Base-by-base conservation (phyloP, 53 echinoderm and acorn worm species). In the Glandiceps talaboti region DNA sequence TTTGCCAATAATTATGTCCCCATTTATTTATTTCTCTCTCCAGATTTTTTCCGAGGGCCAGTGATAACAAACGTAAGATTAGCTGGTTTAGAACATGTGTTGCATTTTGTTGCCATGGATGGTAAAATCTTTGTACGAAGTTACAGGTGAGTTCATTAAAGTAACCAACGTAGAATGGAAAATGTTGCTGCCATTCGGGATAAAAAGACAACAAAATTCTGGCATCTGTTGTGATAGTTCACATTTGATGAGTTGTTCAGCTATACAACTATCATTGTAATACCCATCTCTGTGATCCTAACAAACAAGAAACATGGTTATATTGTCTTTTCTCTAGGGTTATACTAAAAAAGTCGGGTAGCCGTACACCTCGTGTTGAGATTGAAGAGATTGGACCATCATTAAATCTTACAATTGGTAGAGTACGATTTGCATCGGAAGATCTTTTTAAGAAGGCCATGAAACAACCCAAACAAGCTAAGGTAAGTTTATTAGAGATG, bases 11-110 rank as follows among this genome's bases (percentile, higher is more conserved):
- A n/a, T n/a, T n/a, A n/a, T n/a, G n/a, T n/a, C n/a, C n/a, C n/a
- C n/a, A n/a, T n/a, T n/a, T n/a, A n/a, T n/a, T n/a, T n/a, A n/a
- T n/a, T n/a, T n/a, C n/a, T n/a, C n/a, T 26, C 73, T 84, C 1
- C 78, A 94, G 94, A 94, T 94, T 94, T 94, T 86, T 94, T 94
- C 83, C 86, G 94, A 33, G 94, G 94, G 74, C 91, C 91, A 27
- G 86, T 85, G 1, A 87, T 94, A 26, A 73, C 87, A 73, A 88
- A 90, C 27, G 79, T 94, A 1, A 82, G 94, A 10, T 79, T 94
- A 26, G 91, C 90, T 28, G 94, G 94, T 12, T 73, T 94, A 75
- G 94, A 94, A 75, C 91, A 88, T 86, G 90, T 94, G 0, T 83
- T 94, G 30, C 85, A 87, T 64, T 84, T 94, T 72, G 89, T 90